Conservation (phyloP, 2,113 vertebrate genomes). For the Colossoma macropomum region DNA sequence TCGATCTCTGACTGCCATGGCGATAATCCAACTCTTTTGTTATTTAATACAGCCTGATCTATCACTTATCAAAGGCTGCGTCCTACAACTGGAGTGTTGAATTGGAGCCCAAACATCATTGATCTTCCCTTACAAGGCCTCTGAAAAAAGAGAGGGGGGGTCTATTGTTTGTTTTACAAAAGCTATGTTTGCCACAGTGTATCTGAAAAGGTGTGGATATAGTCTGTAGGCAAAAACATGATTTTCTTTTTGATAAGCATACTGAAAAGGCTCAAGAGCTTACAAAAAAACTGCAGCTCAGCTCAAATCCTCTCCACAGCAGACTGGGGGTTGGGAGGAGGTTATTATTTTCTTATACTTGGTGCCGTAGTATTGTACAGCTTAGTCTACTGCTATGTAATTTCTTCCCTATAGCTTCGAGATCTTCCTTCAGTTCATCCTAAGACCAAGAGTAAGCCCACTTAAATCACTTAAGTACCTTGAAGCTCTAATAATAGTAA, state of each 20-base stretch:
- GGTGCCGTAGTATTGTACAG: not conserved
- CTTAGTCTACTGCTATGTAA: not conserved
- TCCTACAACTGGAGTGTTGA: constrained; percentile 59
- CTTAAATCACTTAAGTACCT: not conserved
- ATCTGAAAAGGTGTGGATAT: constrained; percentile 39
- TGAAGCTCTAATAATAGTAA: not conserved
- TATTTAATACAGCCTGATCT: constrained; percentile 67
- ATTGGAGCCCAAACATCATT: constrained; percentile 58
- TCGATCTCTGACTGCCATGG: constrained; percentile 64
- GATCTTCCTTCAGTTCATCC: not conserved
- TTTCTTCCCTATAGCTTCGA: not conserved
- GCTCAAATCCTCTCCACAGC: not conserved
- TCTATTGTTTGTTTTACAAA: constrained; percentile 44
- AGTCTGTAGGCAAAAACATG: constrained; percentile 50
- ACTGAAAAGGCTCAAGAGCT: constrained; percentile 25
- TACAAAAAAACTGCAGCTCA: not conserved
- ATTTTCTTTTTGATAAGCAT: constrained; percentile 41
- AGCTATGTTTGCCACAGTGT: constrained; percentile 40
- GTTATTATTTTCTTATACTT: not conserved
- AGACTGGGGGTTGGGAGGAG: not conserved
- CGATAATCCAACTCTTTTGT: constrained; percentile 69
- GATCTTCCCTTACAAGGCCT: constrained; percentile 64
- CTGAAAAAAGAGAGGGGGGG: constrained; percentile 56
- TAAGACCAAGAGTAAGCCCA: not conserved
- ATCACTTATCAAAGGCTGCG: constrained; percentile 59